phyloP scores from a whole-genome alignment of 2,888 invertebrate species.

The Cephus spinipes region DNA sequence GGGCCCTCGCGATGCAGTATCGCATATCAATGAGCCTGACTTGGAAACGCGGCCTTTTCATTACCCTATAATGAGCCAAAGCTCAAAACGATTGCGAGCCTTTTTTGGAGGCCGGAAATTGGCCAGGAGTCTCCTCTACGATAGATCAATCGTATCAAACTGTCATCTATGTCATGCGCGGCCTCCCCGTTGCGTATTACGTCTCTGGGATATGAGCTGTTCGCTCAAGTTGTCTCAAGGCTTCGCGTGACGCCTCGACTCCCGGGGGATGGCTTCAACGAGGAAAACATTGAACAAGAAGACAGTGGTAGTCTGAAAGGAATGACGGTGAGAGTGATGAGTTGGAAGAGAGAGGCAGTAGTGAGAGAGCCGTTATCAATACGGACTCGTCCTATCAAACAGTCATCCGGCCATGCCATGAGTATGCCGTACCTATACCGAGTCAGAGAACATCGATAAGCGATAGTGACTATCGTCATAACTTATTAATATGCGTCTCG shows the following conservation, averaged over 20 bases:
- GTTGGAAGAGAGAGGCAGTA: background rate
- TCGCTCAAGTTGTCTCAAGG: background rate
- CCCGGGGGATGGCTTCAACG: background rate
- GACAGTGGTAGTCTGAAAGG: background rate
- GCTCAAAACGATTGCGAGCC: constrained; percentile 16
- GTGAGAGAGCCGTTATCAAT: background rate
- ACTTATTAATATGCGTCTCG: constrained; percentile 1
- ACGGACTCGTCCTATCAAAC: background rate
- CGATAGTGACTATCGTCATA: background rate
- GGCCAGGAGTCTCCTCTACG: background rate
- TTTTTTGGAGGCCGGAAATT: constrained; percentile 18
- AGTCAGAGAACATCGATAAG: constrained; percentile 7
- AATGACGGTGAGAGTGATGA: background rate
- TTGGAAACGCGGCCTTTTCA: constrained; percentile 40
- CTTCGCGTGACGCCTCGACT: background rate
- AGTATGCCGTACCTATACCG: background rate
- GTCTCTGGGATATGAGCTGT: background rate
- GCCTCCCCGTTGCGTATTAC: background rate
- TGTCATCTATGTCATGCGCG: background rate
- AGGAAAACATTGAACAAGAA: background rate
- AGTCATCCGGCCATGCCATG: background rate
- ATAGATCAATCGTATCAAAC: background rate
- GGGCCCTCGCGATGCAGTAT: constrained; percentile 30
- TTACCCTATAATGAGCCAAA: constrained; percentile 36
- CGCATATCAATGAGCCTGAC: constrained; percentile 50